These are phyloP conservation scores for Perdita meconis DNA, from an alignment of 2,888 invertebrate species.

Conservation along the genomic window DNA sequence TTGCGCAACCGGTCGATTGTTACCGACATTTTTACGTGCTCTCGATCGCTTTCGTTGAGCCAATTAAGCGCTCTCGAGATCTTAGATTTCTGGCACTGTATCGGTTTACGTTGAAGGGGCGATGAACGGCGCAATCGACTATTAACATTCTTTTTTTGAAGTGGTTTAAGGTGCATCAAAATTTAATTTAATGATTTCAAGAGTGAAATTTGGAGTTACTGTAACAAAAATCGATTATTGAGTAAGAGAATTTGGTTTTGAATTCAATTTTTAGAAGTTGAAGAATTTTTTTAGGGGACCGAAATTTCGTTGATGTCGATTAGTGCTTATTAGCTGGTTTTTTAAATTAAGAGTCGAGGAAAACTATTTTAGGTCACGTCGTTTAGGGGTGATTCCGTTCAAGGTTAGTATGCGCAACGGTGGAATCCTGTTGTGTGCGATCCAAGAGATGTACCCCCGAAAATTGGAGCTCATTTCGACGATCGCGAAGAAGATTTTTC, in stretches of 20 bases:
- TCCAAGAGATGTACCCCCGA: constrained; percentile 12
- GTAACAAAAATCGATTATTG: no score
- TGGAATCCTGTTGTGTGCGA: constrained; percentile 3
- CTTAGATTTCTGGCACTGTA: neutral
- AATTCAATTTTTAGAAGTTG: no score
- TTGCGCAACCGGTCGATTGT: constrained; percentile 12
- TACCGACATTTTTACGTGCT: neutral
- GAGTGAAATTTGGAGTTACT: no score
- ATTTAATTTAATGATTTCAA: no score
- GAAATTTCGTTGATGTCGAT: no score
- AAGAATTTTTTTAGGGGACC: neutral
- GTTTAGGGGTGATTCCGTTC: neutral
- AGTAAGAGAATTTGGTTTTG: no score
- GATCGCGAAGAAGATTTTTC: constrained; percentile 40
- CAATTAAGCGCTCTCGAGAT: constrained; percentile 2
- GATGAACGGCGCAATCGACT: neutral
- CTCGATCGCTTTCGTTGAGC: neutral
- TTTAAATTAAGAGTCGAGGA: no score
- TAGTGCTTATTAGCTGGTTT: no score
- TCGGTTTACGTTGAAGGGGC: neutral
- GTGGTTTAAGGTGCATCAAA: neutral
- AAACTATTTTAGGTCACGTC: neutral
- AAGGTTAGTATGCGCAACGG: constrained; percentile 21
- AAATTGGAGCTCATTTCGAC: constrained; percentile 42
- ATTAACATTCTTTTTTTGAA: neutral